phyloP scores from a whole-genome alignment of 1,140 invertebrate species.

The Eriosoma lanigerum region DNA sequence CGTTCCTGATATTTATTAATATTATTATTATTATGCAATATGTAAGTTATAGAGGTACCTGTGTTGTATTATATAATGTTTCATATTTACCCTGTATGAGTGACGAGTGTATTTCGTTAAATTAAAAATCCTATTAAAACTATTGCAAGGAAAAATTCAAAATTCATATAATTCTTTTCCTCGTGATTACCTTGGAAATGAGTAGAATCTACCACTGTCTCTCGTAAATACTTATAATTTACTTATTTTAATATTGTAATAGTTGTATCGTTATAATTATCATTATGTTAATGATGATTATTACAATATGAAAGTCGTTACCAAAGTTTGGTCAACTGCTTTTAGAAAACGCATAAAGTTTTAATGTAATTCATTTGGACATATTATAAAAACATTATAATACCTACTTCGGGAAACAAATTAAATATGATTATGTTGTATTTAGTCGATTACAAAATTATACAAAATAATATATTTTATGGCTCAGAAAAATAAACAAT shows the following conservation, averaged over 20 bases:
- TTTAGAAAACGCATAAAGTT: neutral
- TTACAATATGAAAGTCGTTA: neutral
- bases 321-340: neutral
- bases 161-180: neutral
- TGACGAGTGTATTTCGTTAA: constrained; percentile 47
- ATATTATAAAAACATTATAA: neutral
- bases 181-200: neutral
- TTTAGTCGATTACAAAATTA: neutral
- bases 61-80: constrained; percentile 43
- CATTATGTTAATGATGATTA: neutral
- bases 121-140: constrained; percentile 6
- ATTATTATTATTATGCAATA: constrained; percentile 33
- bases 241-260: neutral
- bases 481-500: constrained; percentile 36
- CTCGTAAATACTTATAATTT: neutral
- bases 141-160: constrained; percentile 19
- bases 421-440: neutral
- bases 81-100: constrained; percentile 48
- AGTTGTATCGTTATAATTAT: neutral
- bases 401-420: neutral
- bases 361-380: neutral
- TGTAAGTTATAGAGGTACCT: constrained; percentile 32
- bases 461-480: constrained; percentile 16
- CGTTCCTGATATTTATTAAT: constrained; percentile 44
- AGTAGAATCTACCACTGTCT: neutral